A percentile compares a stretch with the other conserved stretches of the same genome.
These are phyloP conservation scores for Drosophila athabasca DNA, from an alignment of 1,140 invertebrate genomes.

Conservation along the genomic window DNA sequence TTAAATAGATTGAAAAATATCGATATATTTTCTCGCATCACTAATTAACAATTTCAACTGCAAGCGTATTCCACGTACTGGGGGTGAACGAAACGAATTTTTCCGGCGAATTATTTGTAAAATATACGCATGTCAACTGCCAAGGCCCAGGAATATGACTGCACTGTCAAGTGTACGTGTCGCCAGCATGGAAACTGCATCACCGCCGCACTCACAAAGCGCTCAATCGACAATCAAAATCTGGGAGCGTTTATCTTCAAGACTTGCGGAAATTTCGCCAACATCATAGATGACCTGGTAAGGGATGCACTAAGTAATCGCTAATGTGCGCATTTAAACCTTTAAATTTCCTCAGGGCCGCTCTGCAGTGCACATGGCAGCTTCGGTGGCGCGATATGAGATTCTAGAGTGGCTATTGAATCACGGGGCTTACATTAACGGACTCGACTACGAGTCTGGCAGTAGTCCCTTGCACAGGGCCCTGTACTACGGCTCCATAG, in stretches of 20 bases:
- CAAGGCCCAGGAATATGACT: conserved; percentile 79
- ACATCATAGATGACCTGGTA: conserved; percentile 83
- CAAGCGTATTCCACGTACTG: conserved; percentile 39
- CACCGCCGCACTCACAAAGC: conserved; percentile 85
- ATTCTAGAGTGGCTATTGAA: conserved; percentile 88
- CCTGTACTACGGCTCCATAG: conserved; percentile 88
- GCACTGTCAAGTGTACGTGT: conserved; percentile 85
- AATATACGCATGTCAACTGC: conserved; percentile 56
- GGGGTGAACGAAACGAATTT: conserved; percentile 10
- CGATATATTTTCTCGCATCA: too few relatives aligned
- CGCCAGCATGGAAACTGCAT: conserved; percentile 85
- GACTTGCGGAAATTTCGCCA: conserved; percentile 85
- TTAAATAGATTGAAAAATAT: too few relatives aligned
- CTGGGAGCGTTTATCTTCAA: conserved; percentile 85
- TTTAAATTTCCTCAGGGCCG: conserved; percentile 84
- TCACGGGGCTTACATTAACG: conserved; percentile 85
- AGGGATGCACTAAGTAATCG: neutral
- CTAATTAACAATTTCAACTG: conserved; percentile 23
- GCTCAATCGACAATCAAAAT: conserved; percentile 83
- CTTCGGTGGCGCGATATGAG: conserved; percentile 86
- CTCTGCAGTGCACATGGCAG: conserved; percentile 87
- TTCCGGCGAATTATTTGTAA: conserved; percentile 22
- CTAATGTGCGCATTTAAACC: too few relatives aligned
- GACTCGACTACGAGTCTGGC: conserved; percentile 87
- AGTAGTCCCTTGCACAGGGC: conserved; percentile 89